Evolutionary conservation across 2,797 vertebrate genomes (phyloP), one percentile per base, ranked within the genome.

Genomic region (Chanos chanos): DNA sequence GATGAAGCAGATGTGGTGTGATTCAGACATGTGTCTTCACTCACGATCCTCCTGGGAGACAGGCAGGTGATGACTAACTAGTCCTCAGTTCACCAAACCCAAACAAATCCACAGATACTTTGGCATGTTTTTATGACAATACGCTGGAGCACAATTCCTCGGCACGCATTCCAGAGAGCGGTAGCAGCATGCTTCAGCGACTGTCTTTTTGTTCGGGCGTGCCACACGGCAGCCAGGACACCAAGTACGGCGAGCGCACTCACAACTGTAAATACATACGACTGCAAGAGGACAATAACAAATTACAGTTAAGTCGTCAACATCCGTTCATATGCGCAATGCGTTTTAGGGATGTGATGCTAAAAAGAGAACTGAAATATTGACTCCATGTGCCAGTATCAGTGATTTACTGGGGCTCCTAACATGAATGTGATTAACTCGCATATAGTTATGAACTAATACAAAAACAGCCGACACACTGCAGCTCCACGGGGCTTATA

Each of bases 81-180:
- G 15, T 27, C 47, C 13, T 64, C 43, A 15, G 43, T 49, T 65
- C 37, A 45, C 67, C 39, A 33, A 71, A 68, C 51, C 9, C 43
- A 60, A 66, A 70, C 64, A 69, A 45, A 19, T 57, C 21, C 30
- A 43, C 59, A 61, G 41, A 47, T 33, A 59, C 36, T 59, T 31
- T 9, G 56, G 28, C 41, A 60, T 39, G 57, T 59, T 68, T 55
- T 56, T 22, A 54, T 15, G 43, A 67, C 48, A 49, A 43, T n/a
- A 40, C 7, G 30, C 19, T 7, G n/a, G 5, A 0, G 19, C 28
- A 19, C 50, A 45, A 56, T 61, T 47, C 54, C 49, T 70, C 15
- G 57, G 19, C 44, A 47, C 27, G 19, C 4, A 52, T 74, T 74
- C 55, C 24, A 63, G 10, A 4, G 3, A n/a, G n/a, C n/a, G n/a